phyloP scores from a whole-genome alignment of 2,113 vertebrate species.

The Recurvirostra avosetta region DNA sequence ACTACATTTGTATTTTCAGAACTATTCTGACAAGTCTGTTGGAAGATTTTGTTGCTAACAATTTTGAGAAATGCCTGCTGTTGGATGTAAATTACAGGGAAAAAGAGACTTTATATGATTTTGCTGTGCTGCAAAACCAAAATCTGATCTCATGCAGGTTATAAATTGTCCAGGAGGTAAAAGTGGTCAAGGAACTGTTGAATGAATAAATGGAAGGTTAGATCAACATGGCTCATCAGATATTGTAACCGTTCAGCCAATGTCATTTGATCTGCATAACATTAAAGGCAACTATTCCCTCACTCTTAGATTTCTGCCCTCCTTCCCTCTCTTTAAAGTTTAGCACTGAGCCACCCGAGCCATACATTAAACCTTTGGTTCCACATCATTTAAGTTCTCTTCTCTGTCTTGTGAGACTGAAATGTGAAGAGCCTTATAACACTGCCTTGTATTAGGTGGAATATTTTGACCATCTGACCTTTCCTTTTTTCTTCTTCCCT shows the following conservation, averaged over 20 bases:
- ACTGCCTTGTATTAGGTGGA: background rate
- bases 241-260: slow-evolving; percentile 16
- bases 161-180: slow-evolving; percentile 39
- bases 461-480: slow-evolving; percentile 10
- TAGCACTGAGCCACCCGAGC: background rate
- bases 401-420: background rate
- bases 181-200: slow-evolving; percentile 7
- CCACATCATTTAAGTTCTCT: background rate
- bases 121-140: background rate
- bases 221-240: slow-evolving; percentile 28
- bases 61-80: slow-evolving; percentile 9
- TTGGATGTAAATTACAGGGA: background rate
- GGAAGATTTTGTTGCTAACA: slow-evolving; percentile 6
- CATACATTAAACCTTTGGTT: slow-evolving; percentile 45
- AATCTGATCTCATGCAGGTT: slow-evolving; percentile 25
- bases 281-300: background rate
- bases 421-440: background rate
- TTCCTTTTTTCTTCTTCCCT: background rate
- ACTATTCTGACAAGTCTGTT: background rate
- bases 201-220: slow-evolving; percentile 41
- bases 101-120: background rate
- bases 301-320: background rate
- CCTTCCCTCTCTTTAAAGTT: slow-evolving; percentile 30
- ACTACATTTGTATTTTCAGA: slow-evolving; percentile 1
- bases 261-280: slow-evolving; percentile 38